Evolutionary conservation across 2,888 invertebrate species (phyloP).

Genomic region (Hylaea fasciaria): DNA sequence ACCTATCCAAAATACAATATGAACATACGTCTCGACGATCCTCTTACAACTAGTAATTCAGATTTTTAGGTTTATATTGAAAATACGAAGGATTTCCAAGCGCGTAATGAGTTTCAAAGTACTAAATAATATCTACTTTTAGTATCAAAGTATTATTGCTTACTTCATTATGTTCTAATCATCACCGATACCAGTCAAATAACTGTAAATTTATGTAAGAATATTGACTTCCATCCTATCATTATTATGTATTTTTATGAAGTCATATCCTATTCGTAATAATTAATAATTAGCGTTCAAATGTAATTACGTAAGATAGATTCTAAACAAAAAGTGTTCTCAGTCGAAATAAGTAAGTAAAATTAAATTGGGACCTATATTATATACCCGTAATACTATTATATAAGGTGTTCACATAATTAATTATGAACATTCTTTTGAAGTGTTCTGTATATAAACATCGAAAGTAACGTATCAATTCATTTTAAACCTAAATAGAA

Average conservation of each 20-base stretch:
- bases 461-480: slow-evolving; percentile 8
- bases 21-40: too few species aligned
- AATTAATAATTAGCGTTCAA: slow-evolving; percentile 20
- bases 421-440: not conserved
- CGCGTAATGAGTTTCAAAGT: too few species aligned
- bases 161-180: too few species aligned
- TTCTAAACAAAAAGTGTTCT: slow-evolving; percentile 35
- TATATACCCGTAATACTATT: slow-evolving; percentile 32
- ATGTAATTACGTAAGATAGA: slow-evolving; percentile 31
- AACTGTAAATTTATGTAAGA: too few species aligned
- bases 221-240: not conserved
- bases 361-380: slow-evolving; percentile 45
- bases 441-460: not conserved
- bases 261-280: slow-evolving; percentile 18
- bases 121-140: too few species aligned
- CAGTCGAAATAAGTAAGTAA: slow-evolving; percentile 25
- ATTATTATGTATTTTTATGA: slow-evolving; percentile 10
- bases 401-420: slow-evolving; percentile 3
- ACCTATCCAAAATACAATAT: too few species aligned
- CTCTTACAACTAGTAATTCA: too few species aligned
- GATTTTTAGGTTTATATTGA: too few species aligned
- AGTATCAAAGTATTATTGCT: too few species aligned
- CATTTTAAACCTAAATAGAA: not conserved
- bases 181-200: too few species aligned
- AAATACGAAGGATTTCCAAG: too few species aligned